Conservation (phyloP, 2,113 vertebrate genomes). For the Vireo altiloquus region DNA sequence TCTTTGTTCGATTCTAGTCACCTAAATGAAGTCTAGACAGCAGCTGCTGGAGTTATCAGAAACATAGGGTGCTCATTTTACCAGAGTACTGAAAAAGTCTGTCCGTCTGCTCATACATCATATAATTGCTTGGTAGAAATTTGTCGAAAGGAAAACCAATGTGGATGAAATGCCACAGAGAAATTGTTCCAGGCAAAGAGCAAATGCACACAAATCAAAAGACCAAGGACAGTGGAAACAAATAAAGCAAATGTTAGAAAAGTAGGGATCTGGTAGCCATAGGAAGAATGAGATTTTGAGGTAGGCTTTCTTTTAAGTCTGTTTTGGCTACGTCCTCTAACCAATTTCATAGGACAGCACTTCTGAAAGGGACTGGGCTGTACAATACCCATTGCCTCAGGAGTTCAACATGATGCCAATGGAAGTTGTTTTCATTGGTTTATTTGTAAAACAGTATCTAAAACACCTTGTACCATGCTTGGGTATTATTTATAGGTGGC, state of each 20-base stretch:
- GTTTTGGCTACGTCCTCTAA: not conserved
- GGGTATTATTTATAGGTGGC: not conserved
- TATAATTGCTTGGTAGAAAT: not conserved
- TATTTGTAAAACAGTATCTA: not conserved
- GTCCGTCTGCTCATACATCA: not conserved
- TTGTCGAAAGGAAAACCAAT: not conserved
- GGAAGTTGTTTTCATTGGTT: not conserved
- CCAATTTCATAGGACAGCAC: accelerated
- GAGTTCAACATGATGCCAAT: not conserved
- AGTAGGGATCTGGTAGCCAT: not conserved
- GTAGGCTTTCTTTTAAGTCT: not conserved
- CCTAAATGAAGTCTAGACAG: not conserved
- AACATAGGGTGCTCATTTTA: not conserved
- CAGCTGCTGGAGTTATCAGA: not conserved
- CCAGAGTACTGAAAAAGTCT: not conserved
- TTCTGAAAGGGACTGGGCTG: not conserved
- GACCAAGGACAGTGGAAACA: not conserved
- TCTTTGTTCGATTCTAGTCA: not conserved
- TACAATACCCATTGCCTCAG: not conserved
- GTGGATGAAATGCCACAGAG: not conserved
- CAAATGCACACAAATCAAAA: not conserved
- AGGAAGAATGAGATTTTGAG: not conserved
- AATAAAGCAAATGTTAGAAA: not conserved
- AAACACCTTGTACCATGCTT: not conserved
- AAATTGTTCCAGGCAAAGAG: not conserved